Conservation (phyloP, 2,888 invertebrate genomes). For the Rambutsinella grinnellia region DNA sequence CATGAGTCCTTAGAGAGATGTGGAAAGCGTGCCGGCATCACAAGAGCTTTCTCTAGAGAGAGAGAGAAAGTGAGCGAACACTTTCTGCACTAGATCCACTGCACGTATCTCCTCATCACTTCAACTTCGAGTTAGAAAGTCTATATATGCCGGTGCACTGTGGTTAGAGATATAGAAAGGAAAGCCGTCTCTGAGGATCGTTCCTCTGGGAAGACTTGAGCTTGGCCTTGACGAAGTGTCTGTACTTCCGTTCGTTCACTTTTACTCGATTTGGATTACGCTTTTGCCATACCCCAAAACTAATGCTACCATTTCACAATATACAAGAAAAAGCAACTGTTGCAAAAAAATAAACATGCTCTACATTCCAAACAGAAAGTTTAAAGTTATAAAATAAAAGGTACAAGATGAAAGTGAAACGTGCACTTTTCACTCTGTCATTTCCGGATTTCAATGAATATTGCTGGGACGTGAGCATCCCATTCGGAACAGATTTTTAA, state of each 20-base stretch:
- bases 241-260: conserved; percentile 17
- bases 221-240: conserved; percentile 37
- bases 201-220: conserved; percentile 60
- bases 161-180: conserved; percentile 23
- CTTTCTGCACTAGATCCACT: no score
- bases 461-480: no score
- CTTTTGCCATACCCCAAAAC: no score
- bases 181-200: conserved; percentile 58
- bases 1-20: conserved; percentile 57
- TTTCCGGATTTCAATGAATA: no score
- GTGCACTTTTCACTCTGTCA: no score
- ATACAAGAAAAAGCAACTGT: conserved; percentile 11
- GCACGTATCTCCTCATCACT: conserved; percentile 7
- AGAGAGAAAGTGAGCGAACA: background rate
- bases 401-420: no score
- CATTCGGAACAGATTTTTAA: no score
- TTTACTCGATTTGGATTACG: conserved; percentile 23
- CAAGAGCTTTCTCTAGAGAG: conserved; percentile 32
- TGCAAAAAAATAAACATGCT: background rate
- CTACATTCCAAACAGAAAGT: background rate
- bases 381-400: no score
- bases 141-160: conserved; percentile 2
- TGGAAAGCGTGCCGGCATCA: conserved; percentile 45
- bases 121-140: conserved; percentile 27
- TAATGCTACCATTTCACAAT: background rate